These are phyloP conservation scores for Ophion slaviceki DNA, from an alignment of 2,888 invertebrate genomes.

Conservation along the genomic window DNA sequence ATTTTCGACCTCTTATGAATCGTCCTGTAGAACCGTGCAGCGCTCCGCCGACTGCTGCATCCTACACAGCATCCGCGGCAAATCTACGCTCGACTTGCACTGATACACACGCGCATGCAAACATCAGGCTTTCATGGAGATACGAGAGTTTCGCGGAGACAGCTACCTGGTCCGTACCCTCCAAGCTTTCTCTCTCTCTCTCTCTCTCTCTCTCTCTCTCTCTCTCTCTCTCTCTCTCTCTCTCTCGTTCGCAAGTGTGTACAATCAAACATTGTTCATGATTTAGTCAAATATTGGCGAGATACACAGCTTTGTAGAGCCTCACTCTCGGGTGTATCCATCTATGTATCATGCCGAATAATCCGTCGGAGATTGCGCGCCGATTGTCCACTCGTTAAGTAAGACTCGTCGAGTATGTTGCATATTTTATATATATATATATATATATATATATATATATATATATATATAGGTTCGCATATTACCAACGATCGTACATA, in stretches of 20 bases:
- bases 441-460: neutral
- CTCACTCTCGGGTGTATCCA: constrained; percentile 73
- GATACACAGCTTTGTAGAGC: constrained; percentile 82
- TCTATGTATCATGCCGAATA: constrained; percentile 80
- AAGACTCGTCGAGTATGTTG: constrained; percentile 73
- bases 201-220: constrained; percentile 7
- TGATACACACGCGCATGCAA: constrained; percentile 28
- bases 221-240: constrained; percentile 32
- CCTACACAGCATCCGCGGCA: constrained; percentile 10
- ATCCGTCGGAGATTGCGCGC: constrained; percentile 80
- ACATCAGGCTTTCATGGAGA: constrained; percentile 35
- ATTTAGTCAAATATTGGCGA: constrained; percentile 84
- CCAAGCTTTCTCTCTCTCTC: constrained; percentile 20
- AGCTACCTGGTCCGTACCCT: constrained; percentile 57
- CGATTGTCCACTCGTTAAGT: constrained; percentile 78
- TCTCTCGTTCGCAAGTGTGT: constrained; percentile 73
- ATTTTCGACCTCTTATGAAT: no score
- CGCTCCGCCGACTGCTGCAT: constrained; percentile 32
- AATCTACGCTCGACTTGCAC: constrained; percentile 25
- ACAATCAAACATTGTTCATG: constrained; percentile 83
- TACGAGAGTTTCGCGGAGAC: constrained; percentile 57
- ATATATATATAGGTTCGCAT: neutral
- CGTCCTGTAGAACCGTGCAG: no score
- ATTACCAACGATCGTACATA: constrained; percentile 23
- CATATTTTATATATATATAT: constrained; percentile 3